phyloP scores from a whole-genome alignment of 2,888 invertebrate genomes.

The Boloria euphrosyne region DNA sequence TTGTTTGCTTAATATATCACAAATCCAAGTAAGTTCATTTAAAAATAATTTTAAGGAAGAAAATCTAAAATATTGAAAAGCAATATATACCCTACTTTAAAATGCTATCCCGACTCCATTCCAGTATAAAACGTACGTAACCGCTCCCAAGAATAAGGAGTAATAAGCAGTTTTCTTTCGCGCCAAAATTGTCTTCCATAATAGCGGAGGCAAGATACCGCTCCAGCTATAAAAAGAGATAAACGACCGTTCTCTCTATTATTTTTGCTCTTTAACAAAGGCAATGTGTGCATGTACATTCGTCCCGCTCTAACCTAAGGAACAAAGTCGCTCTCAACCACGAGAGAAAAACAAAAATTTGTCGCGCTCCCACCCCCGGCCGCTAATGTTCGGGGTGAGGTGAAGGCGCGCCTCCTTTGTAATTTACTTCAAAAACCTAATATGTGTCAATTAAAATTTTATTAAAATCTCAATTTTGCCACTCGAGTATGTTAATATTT shows the following conservation, averaged over 20 bases:
- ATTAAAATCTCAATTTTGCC: constrained; percentile 68
- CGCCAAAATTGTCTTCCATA: constrained; percentile 82
- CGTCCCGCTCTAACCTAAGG: constrained; percentile 64
- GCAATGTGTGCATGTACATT: constrained; percentile 78
- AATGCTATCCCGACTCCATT: constrained; percentile 41
- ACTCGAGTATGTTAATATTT: constrained; percentile 61
- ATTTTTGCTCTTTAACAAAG: constrained; percentile 81
- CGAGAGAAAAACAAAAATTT: constrained; percentile 78
- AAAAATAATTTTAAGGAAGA: neutral
- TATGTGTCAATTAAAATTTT: constrained; percentile 80
- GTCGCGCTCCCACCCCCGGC: constrained; percentile 66
- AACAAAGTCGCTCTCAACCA: constrained; percentile 52
- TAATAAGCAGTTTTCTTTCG: constrained; percentile 83
- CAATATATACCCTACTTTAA: constrained; percentile 12
- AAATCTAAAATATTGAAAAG: neutral
- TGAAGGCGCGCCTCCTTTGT: constrained; percentile 72
- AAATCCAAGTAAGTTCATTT: neutral
- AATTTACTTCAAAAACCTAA: constrained; percentile 76
- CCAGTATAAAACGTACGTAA: constrained; percentile 45
- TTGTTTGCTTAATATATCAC: no score
- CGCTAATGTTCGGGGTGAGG: constrained; percentile 72
- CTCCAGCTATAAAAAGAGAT: constrained; percentile 80
- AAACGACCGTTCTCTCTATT: constrained; percentile 82
- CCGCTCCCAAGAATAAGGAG: constrained; percentile 74
- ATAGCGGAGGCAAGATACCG: constrained; percentile 80